Evolutionary conservation across 92 coral and sea anemone species (phyloP).

Genomic region (Epizoanthus illoricatus): DNA sequence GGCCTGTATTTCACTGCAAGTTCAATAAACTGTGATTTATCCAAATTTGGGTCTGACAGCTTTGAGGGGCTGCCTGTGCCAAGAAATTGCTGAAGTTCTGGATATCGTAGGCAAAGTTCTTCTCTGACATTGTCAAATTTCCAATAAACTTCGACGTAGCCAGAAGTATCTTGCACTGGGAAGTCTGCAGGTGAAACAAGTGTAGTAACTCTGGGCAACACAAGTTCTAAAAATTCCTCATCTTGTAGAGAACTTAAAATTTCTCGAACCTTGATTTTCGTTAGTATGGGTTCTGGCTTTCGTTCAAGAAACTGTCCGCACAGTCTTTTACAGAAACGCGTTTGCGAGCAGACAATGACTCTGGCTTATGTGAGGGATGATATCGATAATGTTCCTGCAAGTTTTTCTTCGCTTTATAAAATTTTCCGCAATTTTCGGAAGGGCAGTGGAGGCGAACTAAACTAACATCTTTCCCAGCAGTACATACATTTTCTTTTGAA

Average conservation of each 20-base stretch:
- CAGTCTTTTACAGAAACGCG: constrained; percentile 4
- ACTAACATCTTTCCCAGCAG: not conserved
- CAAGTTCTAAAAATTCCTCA: not conserved
- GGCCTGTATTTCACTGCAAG: not conserved
- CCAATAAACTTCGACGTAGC: not conserved
- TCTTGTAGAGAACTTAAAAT: not conserved
- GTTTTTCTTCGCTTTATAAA: not conserved
- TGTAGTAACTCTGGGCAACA: not conserved
- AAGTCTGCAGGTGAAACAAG: not conserved
- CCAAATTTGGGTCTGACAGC: too few species aligned
- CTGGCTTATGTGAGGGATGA: not conserved
- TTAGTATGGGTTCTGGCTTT: not conserved
- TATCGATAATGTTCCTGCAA: not conserved
- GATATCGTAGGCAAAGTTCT: not conserved
- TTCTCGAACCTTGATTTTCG: not conserved
- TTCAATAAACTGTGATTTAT: not conserved
- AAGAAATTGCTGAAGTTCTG: not conserved
- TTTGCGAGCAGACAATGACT: not conserved
- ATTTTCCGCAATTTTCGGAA: not conserved
- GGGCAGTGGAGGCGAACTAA: constrained; percentile 2
- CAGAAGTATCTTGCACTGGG: not conserved
- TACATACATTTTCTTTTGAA: too few species aligned
- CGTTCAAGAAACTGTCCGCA: not conserved
- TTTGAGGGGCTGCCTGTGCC: too few species aligned
- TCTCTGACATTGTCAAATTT: not conserved